Conservation (phyloP, 2,888 invertebrate species). For the Lasioglossum leucozonium region DNA sequence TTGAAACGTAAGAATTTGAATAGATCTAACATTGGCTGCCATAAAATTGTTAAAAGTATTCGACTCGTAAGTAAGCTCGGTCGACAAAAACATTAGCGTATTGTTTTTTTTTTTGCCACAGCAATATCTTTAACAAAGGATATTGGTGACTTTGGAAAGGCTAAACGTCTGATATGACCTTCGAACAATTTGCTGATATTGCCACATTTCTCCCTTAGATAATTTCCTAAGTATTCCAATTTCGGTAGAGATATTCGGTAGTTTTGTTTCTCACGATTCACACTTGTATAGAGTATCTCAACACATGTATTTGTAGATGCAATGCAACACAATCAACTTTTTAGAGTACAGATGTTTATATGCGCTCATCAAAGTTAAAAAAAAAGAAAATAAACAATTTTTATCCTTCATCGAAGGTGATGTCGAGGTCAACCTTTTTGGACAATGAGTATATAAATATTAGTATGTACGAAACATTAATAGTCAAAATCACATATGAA, state of each 20-base stretch:
- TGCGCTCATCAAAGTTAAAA: background rate
- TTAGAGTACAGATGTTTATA: background rate
- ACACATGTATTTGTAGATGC: background rate
- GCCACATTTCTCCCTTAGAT: background rate
- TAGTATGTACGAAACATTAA: background rate
- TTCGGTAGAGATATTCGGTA: background rate
- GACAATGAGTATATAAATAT: background rate
- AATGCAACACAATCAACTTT: background rate
- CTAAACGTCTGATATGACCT: background rate
- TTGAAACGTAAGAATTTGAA: background rate
- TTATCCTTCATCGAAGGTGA: background rate
- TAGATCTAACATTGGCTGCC: background rate
- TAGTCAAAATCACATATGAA: background rate
- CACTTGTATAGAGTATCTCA: background rate
- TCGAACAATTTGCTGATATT: background rate
- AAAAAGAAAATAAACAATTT: background rate
- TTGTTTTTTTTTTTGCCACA: background rate
- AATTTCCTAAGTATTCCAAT: background rate
- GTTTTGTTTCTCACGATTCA: background rate
- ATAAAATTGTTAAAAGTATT: background rate
- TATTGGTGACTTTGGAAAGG: background rate
- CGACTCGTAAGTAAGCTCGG: background rate
- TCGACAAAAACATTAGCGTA: background rate
- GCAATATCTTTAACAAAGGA: background rate
- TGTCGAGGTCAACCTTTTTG: background rate